These are phyloP conservation scores for Drosophila varians DNA, from an alignment of 1,140 invertebrate genomes.

Conservation along the genomic window DNA sequence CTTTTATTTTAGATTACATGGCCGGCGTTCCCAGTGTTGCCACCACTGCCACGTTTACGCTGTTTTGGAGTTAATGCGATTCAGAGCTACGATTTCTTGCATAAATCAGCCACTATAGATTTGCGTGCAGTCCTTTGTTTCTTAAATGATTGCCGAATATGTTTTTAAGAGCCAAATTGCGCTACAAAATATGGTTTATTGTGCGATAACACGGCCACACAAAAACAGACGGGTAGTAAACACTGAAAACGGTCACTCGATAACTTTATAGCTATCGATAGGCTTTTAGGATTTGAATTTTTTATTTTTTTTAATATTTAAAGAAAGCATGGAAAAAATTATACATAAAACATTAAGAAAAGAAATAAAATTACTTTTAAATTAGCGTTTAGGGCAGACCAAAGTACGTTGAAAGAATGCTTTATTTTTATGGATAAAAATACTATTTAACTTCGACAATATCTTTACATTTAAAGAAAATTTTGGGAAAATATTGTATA, in stretches of 20 bases:
- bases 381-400: no score
- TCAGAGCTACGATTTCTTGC: not conserved
- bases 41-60: conserved; percentile 24
- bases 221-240: no score
- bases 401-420: not conserved
- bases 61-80: not conserved
- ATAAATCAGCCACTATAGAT: not conserved
- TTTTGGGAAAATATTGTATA: not conserved
- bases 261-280: not conserved
- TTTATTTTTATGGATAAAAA: not conserved
- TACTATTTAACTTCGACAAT: not conserved
- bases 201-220: no score
- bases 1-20: conserved; percentile 83
- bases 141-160: not conserved
- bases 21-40: conserved; percentile 78
- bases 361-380: not conserved
- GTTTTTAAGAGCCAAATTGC: not conserved
- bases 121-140: not conserved
- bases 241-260: not conserved
- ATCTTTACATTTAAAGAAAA: not conserved
- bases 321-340: no score
- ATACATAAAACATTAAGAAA: not conserved
- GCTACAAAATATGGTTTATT: not conserved
- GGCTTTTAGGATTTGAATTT: not conserved
- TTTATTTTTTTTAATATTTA: not conserved